Evolutionary conservation across 1,140 invertebrate genomes (phyloP).

Genomic region (Archegozetes longisetosus): DNA sequence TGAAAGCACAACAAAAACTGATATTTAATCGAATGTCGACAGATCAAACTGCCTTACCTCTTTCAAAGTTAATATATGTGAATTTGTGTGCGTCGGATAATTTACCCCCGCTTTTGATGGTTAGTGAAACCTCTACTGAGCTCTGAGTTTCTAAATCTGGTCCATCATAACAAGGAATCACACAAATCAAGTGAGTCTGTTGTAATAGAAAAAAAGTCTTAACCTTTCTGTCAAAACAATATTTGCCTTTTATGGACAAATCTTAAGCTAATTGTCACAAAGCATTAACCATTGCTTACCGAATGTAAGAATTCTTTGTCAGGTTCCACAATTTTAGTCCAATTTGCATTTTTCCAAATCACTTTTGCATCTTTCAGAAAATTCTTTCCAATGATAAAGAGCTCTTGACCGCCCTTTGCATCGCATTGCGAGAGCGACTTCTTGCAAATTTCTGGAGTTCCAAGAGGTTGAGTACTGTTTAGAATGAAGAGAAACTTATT

Average conservation of each 20-base stretch:
- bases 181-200: conserved; percentile 18
- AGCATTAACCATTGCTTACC: not conserved
- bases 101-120: conserved; percentile 18
- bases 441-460: conserved; percentile 85
- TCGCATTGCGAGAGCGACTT: conserved; percentile 59
- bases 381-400: conserved; percentile 91
- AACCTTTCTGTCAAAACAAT: not conserved
- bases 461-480: conserved; percentile 59
- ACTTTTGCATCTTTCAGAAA: conserved; percentile 85
- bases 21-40: not conserved
- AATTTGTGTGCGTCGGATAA: conserved; percentile 17
- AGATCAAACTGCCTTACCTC: not conserved
- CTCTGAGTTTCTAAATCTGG: not conserved
- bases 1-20: not conserved
- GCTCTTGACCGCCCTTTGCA: conserved; percentile 57
- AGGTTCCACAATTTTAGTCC: conserved; percentile 18
- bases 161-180: conserved; percentile 18
- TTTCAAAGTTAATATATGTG: conserved; percentile 7
- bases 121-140: conserved; percentile 7
- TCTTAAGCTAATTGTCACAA: no score
- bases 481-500: not conserved
- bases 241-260: no score
- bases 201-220: not conserved
- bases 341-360: conserved; percentile 41
- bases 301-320: conserved; percentile 18